Conservation (phyloP, 2,113 vertebrate genomes). For the Stercorarius parasiticus region DNA sequence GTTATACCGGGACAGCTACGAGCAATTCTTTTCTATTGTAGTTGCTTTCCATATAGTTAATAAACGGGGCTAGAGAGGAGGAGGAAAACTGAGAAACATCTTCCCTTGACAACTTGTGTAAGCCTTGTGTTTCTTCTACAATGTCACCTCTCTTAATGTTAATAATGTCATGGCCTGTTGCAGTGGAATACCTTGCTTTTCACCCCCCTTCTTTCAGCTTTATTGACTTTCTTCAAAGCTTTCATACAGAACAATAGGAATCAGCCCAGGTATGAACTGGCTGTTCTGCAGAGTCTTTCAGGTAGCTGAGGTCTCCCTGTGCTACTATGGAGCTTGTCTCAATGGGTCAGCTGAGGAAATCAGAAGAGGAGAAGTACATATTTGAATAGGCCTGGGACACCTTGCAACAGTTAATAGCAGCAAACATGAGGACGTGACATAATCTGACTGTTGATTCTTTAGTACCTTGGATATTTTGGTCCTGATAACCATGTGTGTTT, state of each 20-base stretch:
- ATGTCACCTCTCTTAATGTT: neutral
- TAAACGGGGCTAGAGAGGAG: neutral
- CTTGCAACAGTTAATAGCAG: neutral
- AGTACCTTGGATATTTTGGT: constrained; percentile 13
- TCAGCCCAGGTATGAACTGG: neutral
- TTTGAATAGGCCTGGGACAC: constrained; percentile 32
- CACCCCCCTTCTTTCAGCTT: constrained; percentile 5
- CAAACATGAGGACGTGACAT: neutral
- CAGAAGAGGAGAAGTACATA: neutral
- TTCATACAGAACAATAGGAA: constrained; percentile 36
- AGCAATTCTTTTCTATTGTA: neutral
- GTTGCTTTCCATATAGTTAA: neutral
- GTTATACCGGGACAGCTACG: neutral
- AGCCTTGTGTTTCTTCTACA: neutral
- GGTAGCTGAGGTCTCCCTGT: constrained; percentile 1
- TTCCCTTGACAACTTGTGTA: neutral
- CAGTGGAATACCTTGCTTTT: neutral
- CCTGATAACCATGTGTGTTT: neutral
- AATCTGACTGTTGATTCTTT: neutral
- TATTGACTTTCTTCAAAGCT: constrained; percentile 42
- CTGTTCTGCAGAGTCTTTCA: constrained; percentile 1
- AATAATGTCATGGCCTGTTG: neutral
- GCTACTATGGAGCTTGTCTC: constrained; percentile 12
- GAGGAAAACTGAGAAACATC: neutral
- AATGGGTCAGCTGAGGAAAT: constrained; percentile 16